Conservation (phyloP, 2,113 vertebrate species). For the Neolamprologus devosi region DNA sequence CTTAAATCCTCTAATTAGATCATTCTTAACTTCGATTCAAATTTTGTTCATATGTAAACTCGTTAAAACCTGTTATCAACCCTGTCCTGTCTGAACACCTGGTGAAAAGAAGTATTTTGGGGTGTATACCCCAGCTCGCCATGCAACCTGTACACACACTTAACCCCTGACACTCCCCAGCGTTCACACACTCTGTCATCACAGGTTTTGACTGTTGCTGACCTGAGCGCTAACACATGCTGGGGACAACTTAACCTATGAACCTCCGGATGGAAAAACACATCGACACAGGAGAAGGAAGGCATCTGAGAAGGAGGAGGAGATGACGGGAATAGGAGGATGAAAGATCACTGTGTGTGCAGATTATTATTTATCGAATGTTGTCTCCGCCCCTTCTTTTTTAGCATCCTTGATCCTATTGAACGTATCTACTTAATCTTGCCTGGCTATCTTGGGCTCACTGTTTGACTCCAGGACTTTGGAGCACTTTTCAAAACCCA, state of each 20-base stretch:
- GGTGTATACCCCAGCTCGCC: background rate
- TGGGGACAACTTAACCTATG: conserved; percentile 69
- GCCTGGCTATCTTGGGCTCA: background rate
- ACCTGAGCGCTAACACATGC: conserved; percentile 59
- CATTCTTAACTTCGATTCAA: background rate
- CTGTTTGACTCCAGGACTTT: too few relatives aligned
- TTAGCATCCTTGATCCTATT: background rate
- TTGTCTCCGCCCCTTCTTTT: background rate
- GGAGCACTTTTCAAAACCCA: background rate
- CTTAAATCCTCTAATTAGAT: background rate
- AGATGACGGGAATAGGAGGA: background rate
- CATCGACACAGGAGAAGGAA: background rate
- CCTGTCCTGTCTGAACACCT: background rate
- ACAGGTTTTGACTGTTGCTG: conserved; percentile 47
- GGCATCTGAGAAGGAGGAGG: background rate
- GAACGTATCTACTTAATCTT: background rate
- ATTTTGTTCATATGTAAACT: background rate
- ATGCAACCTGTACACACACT: conserved; percentile 65
- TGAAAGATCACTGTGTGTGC: background rate
- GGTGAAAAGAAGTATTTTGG: conserved; percentile 19
- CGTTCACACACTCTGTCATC: conserved; percentile 61
- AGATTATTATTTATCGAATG: background rate
- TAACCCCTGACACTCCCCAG: conserved; percentile 65
- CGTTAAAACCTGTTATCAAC: background rate
- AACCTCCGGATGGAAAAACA: conserved; percentile 47